Evolutionary conservation across 2,113 vertebrate species (phyloP).

Genomic region (Callipepla squamata): DNA sequence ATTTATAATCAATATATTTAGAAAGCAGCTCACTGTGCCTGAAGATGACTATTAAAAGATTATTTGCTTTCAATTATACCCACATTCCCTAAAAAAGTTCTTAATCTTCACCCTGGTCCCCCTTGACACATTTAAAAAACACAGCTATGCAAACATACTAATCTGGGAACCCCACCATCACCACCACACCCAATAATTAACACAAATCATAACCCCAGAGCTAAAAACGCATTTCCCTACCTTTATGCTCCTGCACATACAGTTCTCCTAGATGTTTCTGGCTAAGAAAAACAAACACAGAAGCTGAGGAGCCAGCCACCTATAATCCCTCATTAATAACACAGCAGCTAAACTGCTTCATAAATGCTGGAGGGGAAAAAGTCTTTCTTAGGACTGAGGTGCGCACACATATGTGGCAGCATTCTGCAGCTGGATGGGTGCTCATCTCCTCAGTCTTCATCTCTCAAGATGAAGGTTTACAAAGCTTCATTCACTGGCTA

Average conservation of each 20-base stretch:
- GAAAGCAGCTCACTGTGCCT: background rate
- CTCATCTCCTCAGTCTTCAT: background rate
- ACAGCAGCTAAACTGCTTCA: background rate
- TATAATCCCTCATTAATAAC: background rate
- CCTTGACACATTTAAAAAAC: conserved; percentile 42
- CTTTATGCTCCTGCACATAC: conserved; percentile 25
- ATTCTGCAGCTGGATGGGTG: background rate
- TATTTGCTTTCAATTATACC: conserved; percentile 60
- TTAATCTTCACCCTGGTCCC: conserved; percentile 20
- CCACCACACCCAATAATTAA: conserved; percentile 61
- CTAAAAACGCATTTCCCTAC: conserved; percentile 42
- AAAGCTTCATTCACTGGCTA: background rate
- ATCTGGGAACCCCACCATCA: background rate
- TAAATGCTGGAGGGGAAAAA: background rate
- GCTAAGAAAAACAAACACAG: background rate
- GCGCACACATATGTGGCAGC: background rate
- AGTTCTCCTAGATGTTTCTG: background rate
- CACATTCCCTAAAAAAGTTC: conserved; percentile 48
- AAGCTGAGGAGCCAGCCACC: background rate
- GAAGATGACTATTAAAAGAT: conserved; percentile 42
- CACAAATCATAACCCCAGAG: conserved; percentile 45
- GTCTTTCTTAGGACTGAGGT: background rate
- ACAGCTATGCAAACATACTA: conserved; percentile 57
- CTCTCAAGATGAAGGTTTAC: background rate
- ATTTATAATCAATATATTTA: conserved; percentile 33